These are phyloP conservation scores for Grammomys surdaster DNA, from an alignment of 2,113 vertebrate genomes.

Conservation along the genomic window DNA sequence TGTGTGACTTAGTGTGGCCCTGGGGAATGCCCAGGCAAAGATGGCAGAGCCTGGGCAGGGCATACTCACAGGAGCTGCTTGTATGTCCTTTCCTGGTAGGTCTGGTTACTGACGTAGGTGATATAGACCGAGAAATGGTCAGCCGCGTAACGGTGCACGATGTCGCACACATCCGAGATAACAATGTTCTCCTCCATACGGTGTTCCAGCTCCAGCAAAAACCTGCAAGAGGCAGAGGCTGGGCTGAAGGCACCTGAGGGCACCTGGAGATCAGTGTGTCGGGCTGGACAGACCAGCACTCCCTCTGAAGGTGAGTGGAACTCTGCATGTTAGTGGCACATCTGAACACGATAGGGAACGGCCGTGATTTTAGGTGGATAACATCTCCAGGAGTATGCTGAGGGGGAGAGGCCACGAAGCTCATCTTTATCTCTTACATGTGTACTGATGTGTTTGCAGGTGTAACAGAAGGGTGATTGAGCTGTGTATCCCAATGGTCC, in stretches of 20 bases:
- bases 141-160: conserved; percentile 91
- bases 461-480: rapidly evolving
- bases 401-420: neutral
- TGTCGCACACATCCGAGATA: conserved; percentile 97
- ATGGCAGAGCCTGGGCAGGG: neutral
- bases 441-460: rapidly evolving
- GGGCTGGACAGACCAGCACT: neutral
- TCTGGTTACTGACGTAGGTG: conserved; percentile 97
- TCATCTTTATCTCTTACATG: neutral
- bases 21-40: neutral
- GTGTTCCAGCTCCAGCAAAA: conserved; percentile 96
- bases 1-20: neutral
- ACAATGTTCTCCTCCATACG: conserved; percentile 95
- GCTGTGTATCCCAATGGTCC: neutral
- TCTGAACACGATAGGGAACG: rapidly evolving
- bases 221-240: conserved; percentile 83
- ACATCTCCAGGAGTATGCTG: neutral
- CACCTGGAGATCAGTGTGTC: rapidly evolving
- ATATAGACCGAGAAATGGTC: conserved; percentile 94
- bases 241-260: neutral
- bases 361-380: neutral
- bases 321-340: rapidly evolving
- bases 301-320: rapidly evolving
- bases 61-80: conserved; percentile 95
- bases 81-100: conserved; percentile 97